Evolutionary conservation across 1,140 invertebrate genomes (phyloP).

Genomic region (Conus ventricosus): DNA sequence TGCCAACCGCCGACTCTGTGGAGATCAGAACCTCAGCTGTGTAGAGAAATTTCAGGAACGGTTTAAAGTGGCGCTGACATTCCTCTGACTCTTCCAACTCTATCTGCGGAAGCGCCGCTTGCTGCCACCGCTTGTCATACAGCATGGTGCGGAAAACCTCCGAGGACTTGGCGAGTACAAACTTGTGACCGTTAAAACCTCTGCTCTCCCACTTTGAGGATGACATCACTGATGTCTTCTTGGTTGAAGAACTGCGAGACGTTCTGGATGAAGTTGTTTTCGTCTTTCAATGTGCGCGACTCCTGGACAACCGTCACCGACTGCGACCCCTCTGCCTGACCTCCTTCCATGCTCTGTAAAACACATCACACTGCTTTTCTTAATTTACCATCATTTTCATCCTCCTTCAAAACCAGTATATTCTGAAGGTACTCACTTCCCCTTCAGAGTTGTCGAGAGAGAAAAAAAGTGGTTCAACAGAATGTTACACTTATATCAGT

Average conservation of each 20-base stretch:
- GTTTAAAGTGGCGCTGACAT: slow-evolving; percentile 70
- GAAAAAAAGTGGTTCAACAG: no score
- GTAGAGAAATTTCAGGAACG: slow-evolving; percentile 73
- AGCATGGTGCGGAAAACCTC: slow-evolving; percentile 73
- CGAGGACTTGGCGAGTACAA: slow-evolving; percentile 73
- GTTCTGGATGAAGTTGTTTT: slow-evolving; percentile 70
- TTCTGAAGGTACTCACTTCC: no score
- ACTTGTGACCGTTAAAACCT: slow-evolving; percentile 70
- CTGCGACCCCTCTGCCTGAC: background rate
- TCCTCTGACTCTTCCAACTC: slow-evolving; percentile 71
- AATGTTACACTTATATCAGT: no score
- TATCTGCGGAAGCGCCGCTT: slow-evolving; percentile 59
- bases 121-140: slow-evolving; percentile 67
- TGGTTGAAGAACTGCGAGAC: slow-evolving; percentile 72
- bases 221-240: slow-evolving; percentile 70
- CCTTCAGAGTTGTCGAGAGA: no score
- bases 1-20: slow-evolving; percentile 68
- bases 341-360: slow-evolving; percentile 19
- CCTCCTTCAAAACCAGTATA: no score
- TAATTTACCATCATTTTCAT: no score
- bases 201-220: slow-evolving; percentile 66
- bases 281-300: slow-evolving; percentile 63
- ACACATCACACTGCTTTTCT: no score
- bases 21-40: slow-evolving; percentile 71
- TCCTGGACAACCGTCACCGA: background rate